Percentiles rank a stretch among this genome's conserved stretches.
Evolutionary conservation across 2,888 invertebrate species (phyloP).

Genomic region (Caenorhabditis macrosperma): DNA sequence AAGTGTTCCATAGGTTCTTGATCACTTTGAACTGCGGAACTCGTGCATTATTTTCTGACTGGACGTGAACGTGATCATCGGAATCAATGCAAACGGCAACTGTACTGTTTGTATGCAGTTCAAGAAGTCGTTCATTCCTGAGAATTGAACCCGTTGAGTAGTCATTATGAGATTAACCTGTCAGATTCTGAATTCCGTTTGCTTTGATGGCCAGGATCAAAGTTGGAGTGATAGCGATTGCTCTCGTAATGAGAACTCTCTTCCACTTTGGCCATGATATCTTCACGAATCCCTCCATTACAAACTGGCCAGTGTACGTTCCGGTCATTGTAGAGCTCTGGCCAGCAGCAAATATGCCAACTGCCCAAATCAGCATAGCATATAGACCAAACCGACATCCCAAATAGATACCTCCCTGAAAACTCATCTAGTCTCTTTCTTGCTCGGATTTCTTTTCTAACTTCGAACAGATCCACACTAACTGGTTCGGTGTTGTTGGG

Average conservation of each 20-base stretch:
- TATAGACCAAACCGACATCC: slow-evolving; percentile 82
- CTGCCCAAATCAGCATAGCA: slow-evolving; percentile 83
- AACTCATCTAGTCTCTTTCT: background rate
- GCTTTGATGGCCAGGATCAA: slow-evolving; percentile 81
- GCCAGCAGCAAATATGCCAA: slow-evolving; percentile 83
- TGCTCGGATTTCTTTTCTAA: background rate
- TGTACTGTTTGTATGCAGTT: slow-evolving; percentile 84
- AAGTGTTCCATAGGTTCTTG: background rate
- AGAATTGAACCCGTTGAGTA: background rate
- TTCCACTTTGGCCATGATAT: slow-evolving; percentile 92
- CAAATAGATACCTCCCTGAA: slow-evolving; percentile 81
- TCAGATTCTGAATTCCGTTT: slow-evolving; percentile 75
- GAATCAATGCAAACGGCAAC: slow-evolving; percentile 90
- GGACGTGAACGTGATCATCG: slow-evolving; percentile 90
- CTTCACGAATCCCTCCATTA: slow-evolving; percentile 86
- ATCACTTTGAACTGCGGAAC: slow-evolving; percentile 87
- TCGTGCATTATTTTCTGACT: slow-evolving; percentile 88
- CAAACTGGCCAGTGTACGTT: slow-evolving; percentile 83
- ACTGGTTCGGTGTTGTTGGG: slow-evolving; percentile 74
- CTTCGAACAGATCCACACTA: slow-evolving; percentile 77
- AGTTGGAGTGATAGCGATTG: slow-evolving; percentile 87
- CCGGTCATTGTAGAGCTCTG: slow-evolving; percentile 83
- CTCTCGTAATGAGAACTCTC: slow-evolving; percentile 88
- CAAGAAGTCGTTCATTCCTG: slow-evolving; percentile 88
- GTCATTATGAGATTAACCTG: slow-evolving; percentile 40